Base-by-base conservation (phyloP, 2,797 vertebrate species). In the Epinephelus coioides region DNA sequence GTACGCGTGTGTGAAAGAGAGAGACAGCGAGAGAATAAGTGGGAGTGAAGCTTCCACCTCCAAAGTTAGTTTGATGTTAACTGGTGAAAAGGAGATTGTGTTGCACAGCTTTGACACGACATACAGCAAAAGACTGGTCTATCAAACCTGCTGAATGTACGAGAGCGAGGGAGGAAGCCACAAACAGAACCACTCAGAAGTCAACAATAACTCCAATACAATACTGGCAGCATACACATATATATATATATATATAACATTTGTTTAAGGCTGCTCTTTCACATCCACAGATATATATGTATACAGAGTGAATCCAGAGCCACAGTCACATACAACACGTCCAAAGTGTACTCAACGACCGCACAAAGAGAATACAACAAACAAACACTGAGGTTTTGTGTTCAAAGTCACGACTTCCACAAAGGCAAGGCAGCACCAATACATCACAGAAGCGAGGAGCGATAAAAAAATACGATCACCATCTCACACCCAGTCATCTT, bases 401-500 rank as follows among this genome's bases (percentile, higher is more conserved):
- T 70, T 89, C 73, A 88, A 83, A 69, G 82, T 61, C 84, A 91
- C 86, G 55, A 72, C 81, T 89, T 92, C 82, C 88, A 95, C 89
- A 94, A 43, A 92, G 86, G 93, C 90, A 90, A 90, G 81, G 91
- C 89, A 88, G 87, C 87, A 93, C 89, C 70, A 87, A 69, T 72
- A 95, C 83, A 91, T 79, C 79, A 93, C 92, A 94, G 75, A 94
- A 93, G 93, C 94, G 59, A 80, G 82, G 84, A 88, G 86, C 23
- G 83, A 73, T 76, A 67, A 80, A 13, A 86, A 79, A 87, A 86
- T 61, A 79, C 73, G 66, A 76, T 84, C 63, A 89, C 65, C 67
- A 61, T 73, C 79, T 87, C 76, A 90, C 83, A 88, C 81, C 78
- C 72, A 85, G 69, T 86, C 82, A 66, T 92, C 98, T 99, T 99